Conservation (phyloP, 2,113 vertebrate species). For the Prunella fulvescens region DNA sequence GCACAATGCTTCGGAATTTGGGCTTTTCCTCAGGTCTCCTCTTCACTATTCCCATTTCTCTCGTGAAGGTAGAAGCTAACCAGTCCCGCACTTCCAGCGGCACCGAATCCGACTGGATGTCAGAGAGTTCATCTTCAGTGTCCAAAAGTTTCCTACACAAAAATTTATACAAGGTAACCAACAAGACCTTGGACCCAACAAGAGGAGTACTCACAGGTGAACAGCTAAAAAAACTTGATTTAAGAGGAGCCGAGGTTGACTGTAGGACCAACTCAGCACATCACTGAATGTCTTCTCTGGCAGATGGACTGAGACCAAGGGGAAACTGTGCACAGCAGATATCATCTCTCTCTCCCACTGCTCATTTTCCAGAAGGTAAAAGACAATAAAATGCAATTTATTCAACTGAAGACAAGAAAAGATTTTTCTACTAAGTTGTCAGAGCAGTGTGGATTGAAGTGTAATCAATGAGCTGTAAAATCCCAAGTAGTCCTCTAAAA, state of each 20-base stretch:
- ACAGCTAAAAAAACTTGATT: neutral
- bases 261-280: neutral
- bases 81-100: conserved; percentile 94
- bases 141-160: conserved; percentile 87
- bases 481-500: neutral
- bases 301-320: neutral
- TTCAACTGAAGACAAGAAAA: neutral
- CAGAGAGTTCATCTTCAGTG: conserved; percentile 93
- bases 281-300: neutral
- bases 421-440: neutral
- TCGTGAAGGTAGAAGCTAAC: conserved; percentile 95
- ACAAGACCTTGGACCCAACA: neutral
- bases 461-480: neutral
- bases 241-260: neutral
- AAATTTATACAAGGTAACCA: neutral
- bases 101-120: conserved; percentile 90
- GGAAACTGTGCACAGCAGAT: neutral
- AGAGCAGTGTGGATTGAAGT: neutral
- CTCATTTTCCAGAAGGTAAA: neutral
- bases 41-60: conserved; percentile 93
- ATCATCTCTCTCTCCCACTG: neutral
- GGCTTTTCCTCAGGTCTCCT: conserved; percentile 94
- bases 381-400: neutral
- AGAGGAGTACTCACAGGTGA: neutral
- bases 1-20: conserved; percentile 95